These are phyloP conservation scores for Parnassius apollo DNA, from an alignment of 2,888 invertebrate genomes.

Conservation along the genomic window DNA sequence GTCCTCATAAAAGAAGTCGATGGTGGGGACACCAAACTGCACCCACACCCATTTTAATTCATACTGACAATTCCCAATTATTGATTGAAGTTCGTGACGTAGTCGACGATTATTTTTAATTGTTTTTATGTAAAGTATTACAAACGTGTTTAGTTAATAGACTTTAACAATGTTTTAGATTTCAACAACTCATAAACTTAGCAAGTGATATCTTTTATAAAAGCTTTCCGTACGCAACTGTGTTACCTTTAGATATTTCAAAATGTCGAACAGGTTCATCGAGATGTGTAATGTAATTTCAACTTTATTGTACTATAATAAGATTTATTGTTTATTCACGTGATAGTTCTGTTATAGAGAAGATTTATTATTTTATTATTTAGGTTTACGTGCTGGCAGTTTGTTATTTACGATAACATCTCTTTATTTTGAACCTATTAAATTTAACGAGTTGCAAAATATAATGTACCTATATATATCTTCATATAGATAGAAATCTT, in stretches of 20 bases:
- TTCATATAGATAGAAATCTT: constrained; percentile 1
- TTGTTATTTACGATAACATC: constrained; percentile 3
- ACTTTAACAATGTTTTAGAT: too few relatives aligned
- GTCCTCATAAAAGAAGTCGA: too few relatives aligned
- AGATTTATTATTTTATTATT: neutral
- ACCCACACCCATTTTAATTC: too few relatives aligned
- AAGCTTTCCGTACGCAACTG: neutral
- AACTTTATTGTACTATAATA: neutral
- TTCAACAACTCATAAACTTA: too few relatives aligned
- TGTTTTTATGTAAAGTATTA: too few relatives aligned
- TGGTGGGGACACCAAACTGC: too few relatives aligned
- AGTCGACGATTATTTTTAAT: too few relatives aligned
- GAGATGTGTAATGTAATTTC: neutral
- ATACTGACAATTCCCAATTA: too few relatives aligned
- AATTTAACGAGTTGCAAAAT: constrained; percentile 2
- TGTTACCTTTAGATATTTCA: neutral
- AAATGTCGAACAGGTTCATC: neutral
- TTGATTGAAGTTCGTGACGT: too few relatives aligned
- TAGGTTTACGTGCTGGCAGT: neutral
- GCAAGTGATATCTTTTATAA: neutral
- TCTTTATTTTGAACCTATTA: neutral
- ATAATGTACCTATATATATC: neutral
- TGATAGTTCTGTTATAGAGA: neutral
- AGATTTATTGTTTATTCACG: neutral
- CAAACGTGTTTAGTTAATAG: too few relatives aligned